A percentile compares a stretch with the other conserved stretches of the same genome.
These are phyloP conservation scores for Pogonomyrmex barbatus DNA, from an alignment of 1,140 invertebrate species.

Conservation along the genomic window DNA sequence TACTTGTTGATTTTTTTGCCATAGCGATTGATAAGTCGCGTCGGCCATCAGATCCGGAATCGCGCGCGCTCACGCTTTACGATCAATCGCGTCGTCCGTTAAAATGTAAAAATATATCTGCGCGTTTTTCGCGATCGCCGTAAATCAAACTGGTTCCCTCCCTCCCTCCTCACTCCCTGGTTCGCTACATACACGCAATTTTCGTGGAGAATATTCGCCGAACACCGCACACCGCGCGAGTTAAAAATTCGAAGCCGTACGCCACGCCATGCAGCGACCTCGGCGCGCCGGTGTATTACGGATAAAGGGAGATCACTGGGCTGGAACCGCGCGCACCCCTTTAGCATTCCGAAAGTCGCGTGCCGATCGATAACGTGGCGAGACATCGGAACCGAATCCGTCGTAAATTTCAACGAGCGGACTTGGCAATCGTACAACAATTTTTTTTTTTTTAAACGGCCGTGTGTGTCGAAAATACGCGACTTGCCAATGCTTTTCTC, in stretches of 20 bases:
- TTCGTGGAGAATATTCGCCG: slow-evolving; percentile 1
- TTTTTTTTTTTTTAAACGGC: slow-evolving; percentile 47
- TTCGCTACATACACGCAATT: neutral
- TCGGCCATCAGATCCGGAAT: slow-evolving; percentile 35
- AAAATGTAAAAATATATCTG: slow-evolving; percentile 68
- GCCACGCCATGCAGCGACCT: slow-evolving; percentile 34
- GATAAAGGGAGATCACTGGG: slow-evolving; percentile 68
- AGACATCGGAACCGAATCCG: slow-evolving; percentile 52
- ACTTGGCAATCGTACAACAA: slow-evolving; percentile 50
- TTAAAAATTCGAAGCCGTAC: slow-evolving; percentile 65
- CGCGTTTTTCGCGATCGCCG: slow-evolving; percentile 58
- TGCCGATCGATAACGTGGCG: slow-evolving; percentile 64
- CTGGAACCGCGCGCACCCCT: slow-evolving; percentile 60
- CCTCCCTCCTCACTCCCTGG: neutral
- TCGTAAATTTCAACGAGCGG: slow-evolving; percentile 41
- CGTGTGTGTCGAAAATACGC: slow-evolving; percentile 41
- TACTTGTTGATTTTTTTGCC: slow-evolving; percentile 53
- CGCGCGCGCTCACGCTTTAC: slow-evolving; percentile 15
- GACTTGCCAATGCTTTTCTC: slow-evolving; percentile 46
- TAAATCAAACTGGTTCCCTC: slow-evolving; percentile 63
- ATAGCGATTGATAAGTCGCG: slow-evolving; percentile 38
- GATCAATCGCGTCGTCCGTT: slow-evolving; percentile 35
- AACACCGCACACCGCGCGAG: neutral
- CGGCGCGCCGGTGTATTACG: slow-evolving; percentile 52
- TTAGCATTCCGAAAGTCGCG: slow-evolving; percentile 60